Percentiles rank a stretch among this genome's conserved stretches.
Evolutionary conservation across 2,888 invertebrate genomes (phyloP).

Genomic region (Timema podura): DNA sequence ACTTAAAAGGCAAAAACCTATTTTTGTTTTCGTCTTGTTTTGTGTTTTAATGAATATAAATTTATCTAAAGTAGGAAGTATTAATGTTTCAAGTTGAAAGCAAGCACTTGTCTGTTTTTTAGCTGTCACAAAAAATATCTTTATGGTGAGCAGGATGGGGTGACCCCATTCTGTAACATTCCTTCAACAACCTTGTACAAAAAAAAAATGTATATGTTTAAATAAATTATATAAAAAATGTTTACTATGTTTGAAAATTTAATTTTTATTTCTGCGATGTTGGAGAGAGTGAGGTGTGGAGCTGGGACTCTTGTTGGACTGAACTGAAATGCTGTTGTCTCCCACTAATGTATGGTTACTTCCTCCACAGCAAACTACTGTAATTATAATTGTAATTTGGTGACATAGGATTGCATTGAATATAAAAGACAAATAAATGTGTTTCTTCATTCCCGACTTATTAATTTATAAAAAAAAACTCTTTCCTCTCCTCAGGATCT

Average conservation of each 20-base stretch:
- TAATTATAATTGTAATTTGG: conserved; percentile 42
- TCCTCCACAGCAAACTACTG: conserved; percentile 34
- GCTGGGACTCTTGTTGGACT: conserved; percentile 1
- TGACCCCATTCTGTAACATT: conserved; percentile 32
- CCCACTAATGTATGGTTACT: too few species aligned
- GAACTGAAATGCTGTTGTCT: too few species aligned
- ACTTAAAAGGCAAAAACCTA: conserved; percentile 20
- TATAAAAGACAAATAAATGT: conserved; percentile 70
- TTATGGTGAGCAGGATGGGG: conserved; percentile 32
- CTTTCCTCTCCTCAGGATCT: too few species aligned
- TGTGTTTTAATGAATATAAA: conserved; percentile 16
- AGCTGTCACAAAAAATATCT: conserved; percentile 29
- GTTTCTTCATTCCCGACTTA: conserved; percentile 54
- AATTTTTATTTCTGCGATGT: too few species aligned
- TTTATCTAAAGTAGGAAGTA: conserved; percentile 15
- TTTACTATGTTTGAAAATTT: too few species aligned
- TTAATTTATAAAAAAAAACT: too few species aligned
- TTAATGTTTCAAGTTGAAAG: conserved; percentile 17
- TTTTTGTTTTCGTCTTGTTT: conserved; percentile 16
- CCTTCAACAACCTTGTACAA: conserved; percentile 32
- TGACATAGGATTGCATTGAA: conserved; percentile 49
- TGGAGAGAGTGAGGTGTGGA: neutral
- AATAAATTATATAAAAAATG: too few species aligned
- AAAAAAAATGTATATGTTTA: conserved; percentile 15
- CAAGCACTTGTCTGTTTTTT: conserved; percentile 7